Percentiles rank a stretch among this genome's conserved stretches.
These are phyloP conservation scores for Drosophila bocki DNA, from an alignment of 1,140 invertebrate species.

Conservation along the genomic window DNA sequence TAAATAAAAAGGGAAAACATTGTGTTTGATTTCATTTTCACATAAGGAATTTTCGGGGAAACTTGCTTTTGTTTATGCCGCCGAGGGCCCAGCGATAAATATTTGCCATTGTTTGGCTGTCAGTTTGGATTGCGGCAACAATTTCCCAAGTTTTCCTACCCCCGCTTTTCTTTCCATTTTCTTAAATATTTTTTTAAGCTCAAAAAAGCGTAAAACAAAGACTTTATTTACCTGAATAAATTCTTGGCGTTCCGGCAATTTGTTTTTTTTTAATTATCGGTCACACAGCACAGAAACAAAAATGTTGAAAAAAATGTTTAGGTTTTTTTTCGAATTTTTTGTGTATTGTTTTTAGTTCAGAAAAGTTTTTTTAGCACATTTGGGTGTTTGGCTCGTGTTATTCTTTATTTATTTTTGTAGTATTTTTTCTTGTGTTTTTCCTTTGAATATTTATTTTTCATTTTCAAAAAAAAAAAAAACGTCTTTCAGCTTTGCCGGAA, in stretches of 20 bases:
- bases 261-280: constrained; percentile 6
- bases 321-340: neutral
- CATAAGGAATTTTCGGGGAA: constrained; percentile 14
- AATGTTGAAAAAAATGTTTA: constrained; percentile 38
- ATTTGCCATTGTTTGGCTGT: constrained; percentile 35
- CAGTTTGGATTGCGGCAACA: constrained; percentile 11
- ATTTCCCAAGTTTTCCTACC: neutral
- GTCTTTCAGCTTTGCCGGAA: constrained; percentile 7
- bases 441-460: neutral
- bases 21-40: constrained; percentile 21
- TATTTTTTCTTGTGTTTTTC: neutral
- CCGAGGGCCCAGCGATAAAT: constrained; percentile 31
- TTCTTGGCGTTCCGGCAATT: constrained; percentile 11
- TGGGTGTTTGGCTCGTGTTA: constrained; percentile 1
- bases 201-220: neutral
- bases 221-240: constrained; percentile 45
- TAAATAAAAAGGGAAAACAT: constrained; percentile 2
- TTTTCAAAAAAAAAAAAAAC: constrained; percentile 10
- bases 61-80: constrained; percentile 32
- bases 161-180: no score
- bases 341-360: constrained; percentile 38
- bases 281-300: constrained; percentile 43
- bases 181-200: neutral
- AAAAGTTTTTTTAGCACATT: constrained; percentile 11
- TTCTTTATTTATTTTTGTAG: constrained; percentile 7